Base-by-base conservation (phyloP, 2,797 vertebrate genomes). In the Cyprinella venusta region DNA sequence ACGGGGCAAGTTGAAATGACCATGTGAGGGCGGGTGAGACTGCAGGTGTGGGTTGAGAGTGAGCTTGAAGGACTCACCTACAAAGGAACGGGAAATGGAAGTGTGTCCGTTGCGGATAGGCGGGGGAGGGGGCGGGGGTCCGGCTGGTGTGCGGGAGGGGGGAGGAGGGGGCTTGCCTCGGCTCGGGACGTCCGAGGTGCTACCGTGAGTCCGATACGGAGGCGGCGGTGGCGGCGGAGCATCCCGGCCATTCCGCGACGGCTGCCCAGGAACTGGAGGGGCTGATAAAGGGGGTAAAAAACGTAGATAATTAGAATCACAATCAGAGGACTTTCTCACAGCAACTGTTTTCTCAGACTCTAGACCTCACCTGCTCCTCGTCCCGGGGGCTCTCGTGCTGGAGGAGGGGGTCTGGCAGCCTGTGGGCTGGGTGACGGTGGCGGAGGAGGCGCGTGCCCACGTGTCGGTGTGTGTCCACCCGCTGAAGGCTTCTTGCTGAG, bases 61-160 rank as follows among this genome's bases (percentile, higher is more conserved):
- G 63, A 75, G 50, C 48, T 36, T 69, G 64, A 52, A 26, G 12
- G 30, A 94, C 96, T 97, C 92, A 98, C 97, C 97, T 83, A 95
- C 92, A 84, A 97, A 97, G 0, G 95, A 96, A 56, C 95, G 95
- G 86, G 96, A 94, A 3, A 94, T 89, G 86, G 96, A 91, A 75
- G 96, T 92, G 92, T 96, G 96, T 84, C 97, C 97, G 0, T 98
- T 98, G 48, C 97, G 95, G 84, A 96, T 86, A 0, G 97, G 96
- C 0, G 97, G 97, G 0, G 97, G 97, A 1, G 95, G 96, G 0
- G 97, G 97, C 0, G 96, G 97, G 0, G 96, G 96, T 0, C 95
- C 96, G 15, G 95, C 93, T 0, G 96, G 95, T 0, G 95, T 96
- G 0, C 95, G 96, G 82, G 96, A 93, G n/a, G 96, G 92, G 0